phyloP scores from a whole-genome alignment of 2,797 vertebrate species.

The Florisuga fusca region DNA sequence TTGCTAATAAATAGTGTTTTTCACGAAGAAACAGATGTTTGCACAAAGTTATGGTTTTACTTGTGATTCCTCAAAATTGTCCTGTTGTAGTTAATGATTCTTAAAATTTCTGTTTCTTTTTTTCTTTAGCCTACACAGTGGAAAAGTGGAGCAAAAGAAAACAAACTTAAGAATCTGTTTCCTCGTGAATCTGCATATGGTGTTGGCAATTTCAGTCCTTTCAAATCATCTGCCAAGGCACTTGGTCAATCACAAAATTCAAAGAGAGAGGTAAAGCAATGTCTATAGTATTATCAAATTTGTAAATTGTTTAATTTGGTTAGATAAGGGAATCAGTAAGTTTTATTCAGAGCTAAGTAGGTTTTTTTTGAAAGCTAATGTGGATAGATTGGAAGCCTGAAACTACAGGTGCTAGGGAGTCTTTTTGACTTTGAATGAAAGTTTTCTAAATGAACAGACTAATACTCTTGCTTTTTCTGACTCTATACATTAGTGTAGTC shows the following conservation, averaged over 20 bases:
- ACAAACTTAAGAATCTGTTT: constrained; percentile 72
- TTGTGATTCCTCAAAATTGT: neutral
- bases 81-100: neutral
- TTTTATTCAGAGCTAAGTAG: neutral
- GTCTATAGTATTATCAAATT: neutral
- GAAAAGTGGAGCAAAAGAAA: constrained; percentile 81
- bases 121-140: constrained; percentile 74
- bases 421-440: neutral
- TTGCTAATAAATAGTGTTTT: neutral
- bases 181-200: constrained; percentile 70
- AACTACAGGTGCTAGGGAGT: neutral
- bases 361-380: neutral
- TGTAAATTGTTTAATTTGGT: neutral
- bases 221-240: constrained; percentile 73
- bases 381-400: neutral
- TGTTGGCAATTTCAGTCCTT: constrained; percentile 76
- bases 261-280: constrained; percentile 76
- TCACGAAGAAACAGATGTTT: neutral
- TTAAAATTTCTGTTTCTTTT: neutral
- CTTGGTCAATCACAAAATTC: constrained; percentile 70
- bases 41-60: neutral
- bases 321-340: neutral
- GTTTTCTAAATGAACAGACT: neutral
- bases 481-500: constrained; percentile 63
- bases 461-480: neutral